These are phyloP conservation scores for Drosophila subquinaria DNA, from an alignment of 2,888 invertebrate genomes.

Conservation along the genomic window DNA sequence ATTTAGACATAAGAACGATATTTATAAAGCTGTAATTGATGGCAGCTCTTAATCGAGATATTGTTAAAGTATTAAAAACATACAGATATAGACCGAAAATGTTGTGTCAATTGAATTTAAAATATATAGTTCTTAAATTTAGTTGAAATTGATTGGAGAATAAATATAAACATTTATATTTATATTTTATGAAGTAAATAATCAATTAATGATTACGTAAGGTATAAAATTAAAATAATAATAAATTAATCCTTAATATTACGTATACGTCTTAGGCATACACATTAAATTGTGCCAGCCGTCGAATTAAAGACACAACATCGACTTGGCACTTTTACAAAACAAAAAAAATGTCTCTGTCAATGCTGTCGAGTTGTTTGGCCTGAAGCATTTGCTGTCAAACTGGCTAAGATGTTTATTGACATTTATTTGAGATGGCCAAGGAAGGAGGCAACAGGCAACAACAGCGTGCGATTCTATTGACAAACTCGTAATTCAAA, in stretches of 20 bases:
- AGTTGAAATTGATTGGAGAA: too few species aligned
- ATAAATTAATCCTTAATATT: not conserved
- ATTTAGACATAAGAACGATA: conserved; percentile 27
- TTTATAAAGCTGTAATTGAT: not conserved
- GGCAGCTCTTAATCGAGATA: not conserved
- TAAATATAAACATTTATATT: too few species aligned
- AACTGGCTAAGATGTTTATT: conserved; percentile 56
- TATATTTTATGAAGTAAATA: too few species aligned
- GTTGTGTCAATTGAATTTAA: too few species aligned
- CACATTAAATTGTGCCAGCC: conserved; percentile 6
- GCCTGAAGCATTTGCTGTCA: conserved; percentile 45
- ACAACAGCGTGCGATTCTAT: conserved; percentile 56
- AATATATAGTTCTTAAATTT: too few species aligned
- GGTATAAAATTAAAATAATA: not conserved
- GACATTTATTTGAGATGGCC: conserved; percentile 72
- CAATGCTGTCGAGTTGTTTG: conserved; percentile 3
- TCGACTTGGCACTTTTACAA: not conserved
- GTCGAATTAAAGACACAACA: conserved; percentile 9
- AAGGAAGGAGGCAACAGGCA: conserved; percentile 1
- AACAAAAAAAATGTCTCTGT: not conserved
- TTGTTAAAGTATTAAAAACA: not conserved
- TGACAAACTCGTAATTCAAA: conserved; percentile 74
- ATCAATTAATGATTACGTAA: not conserved
- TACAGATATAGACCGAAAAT: not conserved
- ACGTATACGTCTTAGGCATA: not conserved